A percentile compares a stretch with the other conserved stretches of the same genome.
These are phyloP conservation scores for Eurystomus gularis DNA, from an alignment of 2,113 vertebrate genomes.

Conservation along the genomic window DNA sequence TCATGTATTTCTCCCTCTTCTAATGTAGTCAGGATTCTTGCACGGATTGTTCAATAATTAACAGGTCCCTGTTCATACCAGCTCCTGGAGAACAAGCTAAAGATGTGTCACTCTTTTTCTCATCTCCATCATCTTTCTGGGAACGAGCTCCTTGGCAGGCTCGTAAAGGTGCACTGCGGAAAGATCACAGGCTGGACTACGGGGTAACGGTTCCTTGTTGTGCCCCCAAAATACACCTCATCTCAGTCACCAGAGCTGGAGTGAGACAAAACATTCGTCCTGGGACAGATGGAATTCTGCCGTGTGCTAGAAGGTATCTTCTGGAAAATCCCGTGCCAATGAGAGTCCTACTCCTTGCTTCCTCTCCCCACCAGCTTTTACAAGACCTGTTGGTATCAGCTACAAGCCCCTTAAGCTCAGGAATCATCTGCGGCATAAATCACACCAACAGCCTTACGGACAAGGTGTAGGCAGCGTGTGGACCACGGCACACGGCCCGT, in stretches of 20 bases:
- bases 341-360: neutral
- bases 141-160: neutral
- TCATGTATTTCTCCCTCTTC: neutral
- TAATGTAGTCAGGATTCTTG: neutral
- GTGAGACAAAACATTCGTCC: neutral
- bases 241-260: neutral
- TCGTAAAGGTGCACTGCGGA: neutral
- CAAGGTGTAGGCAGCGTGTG: no score
- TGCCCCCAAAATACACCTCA: neutral
- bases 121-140: neutral
- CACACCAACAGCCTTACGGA: neutral
- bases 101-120: neutral
- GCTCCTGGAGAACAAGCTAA: neutral
- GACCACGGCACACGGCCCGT: fast-evolving
- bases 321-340: neutral
- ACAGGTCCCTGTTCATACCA: neutral
- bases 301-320: neutral
- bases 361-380: neutral
- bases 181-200: neutral
- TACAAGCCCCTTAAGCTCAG: neutral
- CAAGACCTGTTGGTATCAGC: neutral
- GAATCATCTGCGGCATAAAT: neutral
- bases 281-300: neutral
- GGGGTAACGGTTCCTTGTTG: fast-evolving
- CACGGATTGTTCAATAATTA: neutral